phyloP scores from a whole-genome alignment of 2,113 vertebrate genomes.

The Ctenomys sociabilis region DNA sequence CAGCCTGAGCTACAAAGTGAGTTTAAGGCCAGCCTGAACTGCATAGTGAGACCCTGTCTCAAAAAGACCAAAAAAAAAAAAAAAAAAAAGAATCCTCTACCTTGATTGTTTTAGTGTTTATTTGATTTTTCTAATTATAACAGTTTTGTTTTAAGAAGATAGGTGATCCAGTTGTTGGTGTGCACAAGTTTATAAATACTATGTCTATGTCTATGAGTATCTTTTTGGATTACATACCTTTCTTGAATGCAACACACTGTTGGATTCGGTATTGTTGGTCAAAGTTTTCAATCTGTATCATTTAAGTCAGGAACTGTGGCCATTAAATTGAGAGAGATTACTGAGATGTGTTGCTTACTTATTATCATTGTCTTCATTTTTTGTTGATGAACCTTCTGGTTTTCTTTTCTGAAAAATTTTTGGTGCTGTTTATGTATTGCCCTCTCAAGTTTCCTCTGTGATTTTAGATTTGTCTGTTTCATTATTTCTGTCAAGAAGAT shows the following conservation, averaged over 20 bases:
- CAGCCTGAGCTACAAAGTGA: too few species aligned
- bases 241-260: background rate
- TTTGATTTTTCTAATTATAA: background rate
- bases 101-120: background rate
- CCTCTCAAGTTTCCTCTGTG: background rate
- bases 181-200: background rate
- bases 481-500: background rate
- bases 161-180: background rate
- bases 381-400: background rate
- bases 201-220: background rate
- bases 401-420: background rate
- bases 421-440: background rate
- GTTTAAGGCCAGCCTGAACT: too few species aligned
- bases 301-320: background rate
- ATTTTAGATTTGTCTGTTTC: background rate
- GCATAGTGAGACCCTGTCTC: too few species aligned
- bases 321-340: background rate
- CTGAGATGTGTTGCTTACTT: background rate
- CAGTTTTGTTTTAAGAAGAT: background rate
- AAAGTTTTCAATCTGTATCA: too few species aligned
- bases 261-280: background rate
- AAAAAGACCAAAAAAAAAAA: too few species aligned
- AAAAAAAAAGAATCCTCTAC: background rate
- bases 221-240: background rate
- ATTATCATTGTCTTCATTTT: background rate